These are phyloP conservation scores for Oryzias dopingdopingensis DNA, from an alignment of 2,797 vertebrate genomes.

Conservation along the genomic window DNA sequence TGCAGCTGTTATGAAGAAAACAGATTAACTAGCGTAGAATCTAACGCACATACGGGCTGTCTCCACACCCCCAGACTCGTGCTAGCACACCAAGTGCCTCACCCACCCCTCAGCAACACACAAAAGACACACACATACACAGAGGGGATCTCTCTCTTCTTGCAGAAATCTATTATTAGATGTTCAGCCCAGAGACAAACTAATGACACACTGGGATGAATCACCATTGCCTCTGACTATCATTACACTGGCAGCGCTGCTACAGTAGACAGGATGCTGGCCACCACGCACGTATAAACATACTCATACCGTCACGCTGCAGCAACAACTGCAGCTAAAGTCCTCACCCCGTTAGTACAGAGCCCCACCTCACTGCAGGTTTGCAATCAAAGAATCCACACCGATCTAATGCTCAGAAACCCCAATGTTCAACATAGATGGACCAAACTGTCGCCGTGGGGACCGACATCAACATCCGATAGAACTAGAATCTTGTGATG, in stretches of 20 bases:
- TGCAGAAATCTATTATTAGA: conserved; percentile 81
- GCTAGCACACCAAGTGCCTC: conserved; percentile 48
- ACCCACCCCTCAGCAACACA: conserved; percentile 45
- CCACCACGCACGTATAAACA: conserved; percentile 29
- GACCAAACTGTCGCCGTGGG: too few relatives aligned
- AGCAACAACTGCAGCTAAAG: conserved; percentile 17
- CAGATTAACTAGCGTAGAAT: conserved; percentile 32
- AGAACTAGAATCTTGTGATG: too few relatives aligned
- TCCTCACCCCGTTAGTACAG: conserved; percentile 6
- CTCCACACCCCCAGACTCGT: conserved; percentile 39
- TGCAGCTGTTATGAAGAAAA: conserved; percentile 47
- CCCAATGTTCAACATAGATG: background rate
- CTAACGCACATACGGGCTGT: conserved; percentile 16
- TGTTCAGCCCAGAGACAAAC: conserved; percentile 83
- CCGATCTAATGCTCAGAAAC: background rate
- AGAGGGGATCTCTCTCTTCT: conserved; percentile 76
- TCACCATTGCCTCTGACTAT: conserved; percentile 69
- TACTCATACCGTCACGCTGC: conserved; percentile 22
- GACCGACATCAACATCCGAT: too few relatives aligned
- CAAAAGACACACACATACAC: conserved; percentile 41
- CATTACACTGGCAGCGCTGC: conserved; percentile 51
- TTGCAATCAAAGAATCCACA: conserved; percentile 8
- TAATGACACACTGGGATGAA: conserved; percentile 81
- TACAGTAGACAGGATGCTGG: conserved; percentile 56
- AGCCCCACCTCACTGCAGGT: conserved; percentile 24